A percentile compares a stretch with the other conserved stretches of the same genome.
These are phyloP conservation scores for Urocyon cinereoargenteus DNA, from an alignment of 2,797 vertebrate species.

Conservation along the genomic window DNA sequence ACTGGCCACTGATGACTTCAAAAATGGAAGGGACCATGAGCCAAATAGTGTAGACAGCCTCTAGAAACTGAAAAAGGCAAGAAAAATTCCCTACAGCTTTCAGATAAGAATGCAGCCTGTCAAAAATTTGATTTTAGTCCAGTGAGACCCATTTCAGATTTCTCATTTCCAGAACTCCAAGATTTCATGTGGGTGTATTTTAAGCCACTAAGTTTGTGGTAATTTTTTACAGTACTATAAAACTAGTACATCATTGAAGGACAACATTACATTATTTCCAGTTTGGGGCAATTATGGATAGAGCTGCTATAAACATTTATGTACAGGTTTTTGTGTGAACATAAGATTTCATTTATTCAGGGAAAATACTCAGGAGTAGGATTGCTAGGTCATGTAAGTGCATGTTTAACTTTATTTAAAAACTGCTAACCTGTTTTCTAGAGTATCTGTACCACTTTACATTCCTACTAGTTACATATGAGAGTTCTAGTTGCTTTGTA, in stretches of 20 bases:
- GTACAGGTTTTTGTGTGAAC: neutral
- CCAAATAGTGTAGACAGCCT: neutral
- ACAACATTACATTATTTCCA: neutral
- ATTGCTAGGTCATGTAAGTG: neutral
- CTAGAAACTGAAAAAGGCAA: neutral
- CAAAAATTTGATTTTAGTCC: neutral
- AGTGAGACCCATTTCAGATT: neutral
- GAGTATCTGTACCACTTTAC: no score
- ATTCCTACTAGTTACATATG: no score
- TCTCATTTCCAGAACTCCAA: neutral
- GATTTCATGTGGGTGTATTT: no score
- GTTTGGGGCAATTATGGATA: neutral
- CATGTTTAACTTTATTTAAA: no score
- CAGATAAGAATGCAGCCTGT: neutral
- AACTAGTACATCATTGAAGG: neutral
- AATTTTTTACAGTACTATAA: neutral
- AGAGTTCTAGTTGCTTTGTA: neutral
- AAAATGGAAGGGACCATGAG: neutral
- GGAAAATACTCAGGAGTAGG: neutral
- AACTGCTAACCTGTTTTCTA: no score
- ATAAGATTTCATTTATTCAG: neutral
- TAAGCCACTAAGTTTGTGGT: neutral
- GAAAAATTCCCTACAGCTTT: neutral
- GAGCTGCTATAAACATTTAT: neutral
- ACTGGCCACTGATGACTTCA: neutral